Evolutionary conservation across 1,140 invertebrate genomes (phyloP).

Genomic region (Heliconius eleuchia): DNA sequence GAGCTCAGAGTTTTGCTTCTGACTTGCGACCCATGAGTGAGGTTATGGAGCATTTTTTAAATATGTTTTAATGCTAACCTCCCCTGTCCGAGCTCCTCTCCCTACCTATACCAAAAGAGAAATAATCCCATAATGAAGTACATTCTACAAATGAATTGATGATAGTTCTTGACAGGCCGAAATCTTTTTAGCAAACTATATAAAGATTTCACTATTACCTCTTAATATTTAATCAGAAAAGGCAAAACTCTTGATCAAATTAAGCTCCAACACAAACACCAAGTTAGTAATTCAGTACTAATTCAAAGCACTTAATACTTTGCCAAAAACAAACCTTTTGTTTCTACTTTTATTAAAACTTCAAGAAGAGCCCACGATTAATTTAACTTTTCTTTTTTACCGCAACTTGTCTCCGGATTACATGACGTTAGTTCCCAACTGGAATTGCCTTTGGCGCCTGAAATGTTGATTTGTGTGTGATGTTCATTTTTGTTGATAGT

Average conservation of each 20-base stretch:
- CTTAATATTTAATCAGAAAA: neutral
- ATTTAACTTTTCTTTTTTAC: slow-evolving; percentile 39
- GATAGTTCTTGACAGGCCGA: too few species aligned
- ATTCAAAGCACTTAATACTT: slow-evolving; percentile 15
- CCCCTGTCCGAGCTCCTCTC: too few species aligned
- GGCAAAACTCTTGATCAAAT: neutral
- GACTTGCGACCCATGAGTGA: too few species aligned
- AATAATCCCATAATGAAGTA: too few species aligned
- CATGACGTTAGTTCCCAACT: slow-evolving; percentile 35
- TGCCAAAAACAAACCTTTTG: slow-evolving; percentile 17
- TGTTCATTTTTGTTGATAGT: slow-evolving; percentile 3
- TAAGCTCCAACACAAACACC: slow-evolving; percentile 4
- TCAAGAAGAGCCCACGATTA: slow-evolving; percentile 28
- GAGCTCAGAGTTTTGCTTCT: too few species aligned
- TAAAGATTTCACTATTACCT: too few species aligned
- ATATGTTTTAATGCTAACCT: too few species aligned
- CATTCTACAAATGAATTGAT: too few species aligned
- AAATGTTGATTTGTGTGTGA: slow-evolving; percentile 32
- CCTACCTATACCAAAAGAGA: too few species aligned
- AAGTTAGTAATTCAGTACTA: slow-evolving; percentile 8
- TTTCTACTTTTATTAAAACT: slow-evolving; percentile 35
- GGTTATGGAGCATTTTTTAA: too few species aligned
- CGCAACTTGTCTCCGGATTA: slow-evolving; percentile 35
- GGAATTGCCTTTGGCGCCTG: slow-evolving; percentile 36
- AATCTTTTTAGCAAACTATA: too few species aligned